Evolutionary conservation across 2,797 vertebrate genomes (phyloP).

Genomic region (Tauraco hartlaubi): DNA sequence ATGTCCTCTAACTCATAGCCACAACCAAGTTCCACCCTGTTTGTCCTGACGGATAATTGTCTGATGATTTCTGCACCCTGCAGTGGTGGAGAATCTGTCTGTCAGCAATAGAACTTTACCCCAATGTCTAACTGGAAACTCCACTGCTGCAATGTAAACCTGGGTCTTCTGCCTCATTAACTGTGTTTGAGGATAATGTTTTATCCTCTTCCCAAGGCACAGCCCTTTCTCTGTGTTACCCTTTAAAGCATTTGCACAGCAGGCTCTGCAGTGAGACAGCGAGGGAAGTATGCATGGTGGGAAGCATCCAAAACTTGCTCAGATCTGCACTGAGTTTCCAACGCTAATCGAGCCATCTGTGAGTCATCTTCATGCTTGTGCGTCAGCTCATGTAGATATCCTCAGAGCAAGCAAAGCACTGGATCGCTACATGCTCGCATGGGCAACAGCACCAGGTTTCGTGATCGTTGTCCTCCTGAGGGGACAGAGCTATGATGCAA

Average conservation of each 20-base stretch:
- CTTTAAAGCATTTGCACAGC: conserved; percentile 7
- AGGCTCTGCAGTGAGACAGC: conserved; percentile 27
- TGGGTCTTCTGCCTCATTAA: background rate
- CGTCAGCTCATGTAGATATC: background rate
- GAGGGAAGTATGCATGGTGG: background rate
- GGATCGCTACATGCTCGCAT: background rate
- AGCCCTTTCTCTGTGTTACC: background rate
- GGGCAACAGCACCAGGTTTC: background rate
- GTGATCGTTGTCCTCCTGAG: background rate
- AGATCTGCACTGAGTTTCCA: conserved; percentile 20
- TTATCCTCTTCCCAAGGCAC: background rate
- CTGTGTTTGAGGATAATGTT: background rate
- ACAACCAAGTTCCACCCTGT: background rate
- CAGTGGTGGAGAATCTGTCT: background rate
- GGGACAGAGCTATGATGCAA: background rate
- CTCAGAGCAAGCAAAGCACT: background rate
- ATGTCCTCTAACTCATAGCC: background rate
- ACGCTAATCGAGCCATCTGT: background rate
- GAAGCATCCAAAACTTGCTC: conserved; percentile 41
- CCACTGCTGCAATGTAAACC: background rate
- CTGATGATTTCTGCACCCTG: background rate
- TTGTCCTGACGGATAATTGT: background rate
- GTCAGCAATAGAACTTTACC: background rate
- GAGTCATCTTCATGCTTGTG: conserved; percentile 29
- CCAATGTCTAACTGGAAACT: background rate